phyloP scores from a whole-genome alignment of 1,140 invertebrate species.

The Apis laboriosa region DNA sequence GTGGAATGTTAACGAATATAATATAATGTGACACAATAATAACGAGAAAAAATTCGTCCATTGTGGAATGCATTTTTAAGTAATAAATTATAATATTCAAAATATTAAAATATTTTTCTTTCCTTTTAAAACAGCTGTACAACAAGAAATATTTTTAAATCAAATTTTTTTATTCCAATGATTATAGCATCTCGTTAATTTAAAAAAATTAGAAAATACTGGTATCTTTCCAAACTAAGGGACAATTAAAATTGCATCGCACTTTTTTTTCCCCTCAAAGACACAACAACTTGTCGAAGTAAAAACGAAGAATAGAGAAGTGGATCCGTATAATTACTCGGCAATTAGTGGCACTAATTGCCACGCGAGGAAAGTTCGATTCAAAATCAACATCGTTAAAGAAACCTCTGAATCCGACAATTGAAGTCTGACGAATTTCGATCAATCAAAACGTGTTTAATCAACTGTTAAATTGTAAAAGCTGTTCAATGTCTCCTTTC shows the following conservation, averaged over 20 bases:
- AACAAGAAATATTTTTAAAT: too few species aligned
- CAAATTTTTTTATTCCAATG: too few species aligned
- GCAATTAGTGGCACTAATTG: conserved; percentile 7
- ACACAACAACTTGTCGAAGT: not conserved
- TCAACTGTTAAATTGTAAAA: not conserved
- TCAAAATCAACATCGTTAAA: conserved; percentile 32
- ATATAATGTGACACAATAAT: too few species aligned
- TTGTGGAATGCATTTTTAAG: too few species aligned
- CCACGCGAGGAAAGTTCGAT: conserved; percentile 24
- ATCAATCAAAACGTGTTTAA: not conserved
- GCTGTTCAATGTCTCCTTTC: not conserved
- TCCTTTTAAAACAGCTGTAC: too few species aligned
- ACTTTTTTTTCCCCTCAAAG: not conserved
- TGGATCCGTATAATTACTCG: conserved; percentile 7
- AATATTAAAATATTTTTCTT: too few species aligned
- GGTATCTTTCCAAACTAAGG: not conserved
- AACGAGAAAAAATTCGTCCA: too few species aligned
- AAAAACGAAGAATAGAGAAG: not conserved
- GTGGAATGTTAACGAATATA: too few species aligned
- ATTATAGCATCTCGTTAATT: too few species aligned
- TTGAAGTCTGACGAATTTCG: not conserved
- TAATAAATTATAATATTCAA: too few species aligned
- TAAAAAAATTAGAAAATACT: too few species aligned
- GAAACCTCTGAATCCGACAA: not conserved
- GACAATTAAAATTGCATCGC: not conserved